Percentiles rank a stretch among this genome's conserved stretches.
phyloP scores from a whole-genome alignment of 1,140 invertebrate species.

The Lepeophtheirus salmonis region DNA sequence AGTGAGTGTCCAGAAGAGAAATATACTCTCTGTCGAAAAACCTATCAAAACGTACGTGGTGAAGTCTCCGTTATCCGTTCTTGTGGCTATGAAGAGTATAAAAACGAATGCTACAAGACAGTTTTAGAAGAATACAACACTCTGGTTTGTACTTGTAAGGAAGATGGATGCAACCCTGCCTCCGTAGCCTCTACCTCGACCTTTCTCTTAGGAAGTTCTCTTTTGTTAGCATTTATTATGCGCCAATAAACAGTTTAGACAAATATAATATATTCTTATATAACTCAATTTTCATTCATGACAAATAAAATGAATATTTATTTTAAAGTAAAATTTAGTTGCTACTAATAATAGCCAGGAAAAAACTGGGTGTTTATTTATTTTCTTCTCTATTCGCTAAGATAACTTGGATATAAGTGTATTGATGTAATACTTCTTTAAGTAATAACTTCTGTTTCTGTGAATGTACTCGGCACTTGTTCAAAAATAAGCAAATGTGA shows the following conservation, averaged over 20 bases:
- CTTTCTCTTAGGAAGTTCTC: neutral
- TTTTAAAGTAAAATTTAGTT: too few species aligned
- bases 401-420: too few species aligned
- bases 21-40: conserved; percentile 14
- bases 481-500: too few species aligned
- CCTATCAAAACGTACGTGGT: conserved; percentile 13
- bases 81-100: conserved; percentile 16
- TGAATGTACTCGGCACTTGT: too few species aligned
- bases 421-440: too few species aligned
- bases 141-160: conserved; percentile 6
- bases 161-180: conserved; percentile 10
- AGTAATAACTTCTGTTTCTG: too few species aligned
- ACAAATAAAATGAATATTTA: neutral
- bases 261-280: neutral
- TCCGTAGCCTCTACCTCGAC: neutral
- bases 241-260: too few species aligned
- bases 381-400: too few species aligned
- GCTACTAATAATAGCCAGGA: too few species aligned
- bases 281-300: neutral
- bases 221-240: neutral
- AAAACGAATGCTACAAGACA: conserved; percentile 12
- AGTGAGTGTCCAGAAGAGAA: neutral
- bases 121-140: conserved; percentile 15
- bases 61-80: conserved; percentile 5
- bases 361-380: too few species aligned